Evolutionary conservation across 1,140 invertebrate species (phyloP).

Genomic region (Paraescarpia echinospica): DNA sequence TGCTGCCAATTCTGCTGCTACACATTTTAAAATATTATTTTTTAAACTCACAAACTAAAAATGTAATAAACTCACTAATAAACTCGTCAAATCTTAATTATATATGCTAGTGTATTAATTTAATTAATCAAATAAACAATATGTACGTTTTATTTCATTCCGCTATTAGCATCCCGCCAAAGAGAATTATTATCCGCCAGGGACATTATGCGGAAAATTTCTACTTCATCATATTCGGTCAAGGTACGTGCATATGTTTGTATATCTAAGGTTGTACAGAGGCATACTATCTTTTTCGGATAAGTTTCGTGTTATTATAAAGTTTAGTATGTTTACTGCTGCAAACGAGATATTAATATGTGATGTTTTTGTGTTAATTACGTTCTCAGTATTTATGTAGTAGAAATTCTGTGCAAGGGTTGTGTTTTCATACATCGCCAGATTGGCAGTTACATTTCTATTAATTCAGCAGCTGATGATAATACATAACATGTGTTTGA

Average conservation of each 20-base stretch:
- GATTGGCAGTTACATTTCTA: no score
- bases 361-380: neutral
- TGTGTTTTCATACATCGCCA: no score
- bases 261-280: neutral
- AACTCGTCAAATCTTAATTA: neutral
- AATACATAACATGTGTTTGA: neutral
- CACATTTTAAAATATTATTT: neutral
- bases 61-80: neutral
- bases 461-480: no score
- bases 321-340: neutral
- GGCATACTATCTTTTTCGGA: neutral
- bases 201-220: slow-evolving; percentile 57
- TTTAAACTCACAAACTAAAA: neutral
- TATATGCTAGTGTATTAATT: neutral
- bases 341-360: neutral
- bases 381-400: neutral
- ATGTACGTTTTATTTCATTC: neutral
- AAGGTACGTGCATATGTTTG: slow-evolving; percentile 39
- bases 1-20: no score
- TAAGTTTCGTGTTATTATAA: neutral
- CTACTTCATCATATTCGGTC: slow-evolving; percentile 56
- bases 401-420: no score
- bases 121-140: no score
- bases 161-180: neutral
- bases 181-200: slow-evolving; percentile 54